Evolutionary conservation across 2,888 invertebrate species (phyloP).

Genomic region (Subacronicta megacephala): DNA sequence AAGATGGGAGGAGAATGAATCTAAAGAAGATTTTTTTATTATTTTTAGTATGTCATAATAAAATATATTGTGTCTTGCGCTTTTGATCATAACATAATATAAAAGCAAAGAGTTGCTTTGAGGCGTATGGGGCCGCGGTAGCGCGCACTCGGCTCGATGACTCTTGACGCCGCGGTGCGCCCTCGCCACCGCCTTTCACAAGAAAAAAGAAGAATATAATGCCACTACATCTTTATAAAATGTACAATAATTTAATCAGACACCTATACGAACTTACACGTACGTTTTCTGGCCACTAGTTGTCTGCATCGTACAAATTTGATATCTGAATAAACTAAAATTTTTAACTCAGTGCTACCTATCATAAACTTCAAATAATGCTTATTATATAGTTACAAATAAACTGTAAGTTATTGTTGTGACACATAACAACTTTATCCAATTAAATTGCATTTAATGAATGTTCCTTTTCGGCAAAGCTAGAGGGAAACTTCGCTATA

Average conservation of each 20-base stretch:
- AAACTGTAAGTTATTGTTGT: constrained; percentile 35
- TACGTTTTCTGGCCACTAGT: not conserved
- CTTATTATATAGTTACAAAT: constrained; percentile 4
- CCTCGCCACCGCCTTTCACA: constrained; percentile 76
- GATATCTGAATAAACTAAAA: no score
- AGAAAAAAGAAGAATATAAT: constrained; percentile 66
- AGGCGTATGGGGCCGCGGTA: constrained; percentile 73
- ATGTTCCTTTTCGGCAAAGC: constrained; percentile 65
- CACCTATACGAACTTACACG: constrained; percentile 9
- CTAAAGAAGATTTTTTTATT: no score
- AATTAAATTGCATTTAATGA: constrained; percentile 65
- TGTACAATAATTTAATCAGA: constrained; percentile 46
- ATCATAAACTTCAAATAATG: no score
- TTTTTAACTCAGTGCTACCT: no score
- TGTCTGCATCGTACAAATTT: constrained; percentile 7
- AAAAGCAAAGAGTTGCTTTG: constrained; percentile 77
- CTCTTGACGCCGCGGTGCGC: constrained; percentile 77
- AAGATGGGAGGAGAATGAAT: no score
- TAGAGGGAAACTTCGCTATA: constrained; percentile 52
- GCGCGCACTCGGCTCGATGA: constrained; percentile 80
- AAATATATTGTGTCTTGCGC: constrained; percentile 67
- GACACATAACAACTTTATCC: constrained; percentile 47
- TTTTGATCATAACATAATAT: constrained; percentile 77
- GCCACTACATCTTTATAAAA: constrained; percentile 51
- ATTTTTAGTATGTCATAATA: not conserved